Percentiles rank a stretch among this genome's conserved stretches.
Evolutionary conservation across 2,113 vertebrate species (phyloP).

Genomic region (Semnornis frantzii): DNA sequence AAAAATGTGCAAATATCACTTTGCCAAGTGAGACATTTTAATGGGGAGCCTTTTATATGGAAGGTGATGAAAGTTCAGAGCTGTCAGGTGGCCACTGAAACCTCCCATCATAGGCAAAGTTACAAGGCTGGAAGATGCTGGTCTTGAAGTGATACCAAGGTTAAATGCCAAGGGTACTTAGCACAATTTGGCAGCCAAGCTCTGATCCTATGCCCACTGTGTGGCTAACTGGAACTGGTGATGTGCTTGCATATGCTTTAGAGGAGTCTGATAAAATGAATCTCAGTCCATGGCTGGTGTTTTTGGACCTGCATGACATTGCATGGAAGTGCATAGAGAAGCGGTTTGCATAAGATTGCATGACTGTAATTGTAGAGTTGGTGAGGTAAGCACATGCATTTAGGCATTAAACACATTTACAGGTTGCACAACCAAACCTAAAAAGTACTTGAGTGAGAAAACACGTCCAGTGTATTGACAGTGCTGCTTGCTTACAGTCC

Average conservation of each 20-base stretch:
- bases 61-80: constrained; percentile 64
- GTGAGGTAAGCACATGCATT: background rate
- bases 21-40: constrained; percentile 69
- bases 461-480: background rate
- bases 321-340: constrained; percentile 27
- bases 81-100: constrained; percentile 40
- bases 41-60: constrained; percentile 59
- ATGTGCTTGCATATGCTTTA: background rate
- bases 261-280: background rate
- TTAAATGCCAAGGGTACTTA: constrained; percentile 52
- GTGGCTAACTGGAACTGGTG: background rate
- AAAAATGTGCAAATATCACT: constrained; percentile 73
- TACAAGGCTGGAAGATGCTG: constrained; percentile 38
- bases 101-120: constrained; percentile 10
- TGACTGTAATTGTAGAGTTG: background rate
- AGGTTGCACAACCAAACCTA: background rate
- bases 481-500: background rate
- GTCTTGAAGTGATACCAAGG: constrained; percentile 18
- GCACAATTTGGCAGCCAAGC: background rate
- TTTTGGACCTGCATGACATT: constrained; percentile 27
- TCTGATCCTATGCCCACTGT: background rate
- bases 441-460: background rate
- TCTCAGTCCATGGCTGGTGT: background rate
- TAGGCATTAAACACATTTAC: background rate
- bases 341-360: background rate